Conservation (phyloP, 1,140 invertebrate species). For the Diorhabda sublineata region DNA sequence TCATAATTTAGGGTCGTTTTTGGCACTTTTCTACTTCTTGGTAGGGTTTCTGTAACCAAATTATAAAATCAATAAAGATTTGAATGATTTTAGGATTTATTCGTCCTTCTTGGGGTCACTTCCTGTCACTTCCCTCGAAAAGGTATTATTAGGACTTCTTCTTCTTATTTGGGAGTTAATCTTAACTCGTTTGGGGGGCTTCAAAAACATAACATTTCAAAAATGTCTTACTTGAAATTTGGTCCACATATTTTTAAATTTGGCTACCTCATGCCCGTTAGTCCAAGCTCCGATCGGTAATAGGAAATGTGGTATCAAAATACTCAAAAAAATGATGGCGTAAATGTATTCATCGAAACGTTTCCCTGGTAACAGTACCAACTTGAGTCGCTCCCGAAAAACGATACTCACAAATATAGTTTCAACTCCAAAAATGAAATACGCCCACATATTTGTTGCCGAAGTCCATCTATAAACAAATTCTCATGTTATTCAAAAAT, state of each 20-base stretch:
- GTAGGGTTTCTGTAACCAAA: no score
- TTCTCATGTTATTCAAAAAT: not conserved
- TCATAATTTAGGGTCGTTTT: no score
- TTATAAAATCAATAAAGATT: no score
- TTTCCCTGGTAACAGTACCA: conserved; percentile 52
- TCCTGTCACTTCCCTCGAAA: no score
- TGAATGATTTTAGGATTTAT: no score
- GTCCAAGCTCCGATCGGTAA: conserved; percentile 65
- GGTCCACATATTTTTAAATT: conserved; percentile 71
- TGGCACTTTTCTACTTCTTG: no score
- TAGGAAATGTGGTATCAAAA: conserved; percentile 64
- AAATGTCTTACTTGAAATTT: conserved; percentile 56
- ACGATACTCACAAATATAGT: conserved; percentile 43
- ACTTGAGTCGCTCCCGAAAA: conserved; percentile 41
- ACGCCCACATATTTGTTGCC: conserved; percentile 40
- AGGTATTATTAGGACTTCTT: no score
- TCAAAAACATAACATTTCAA: not conserved
- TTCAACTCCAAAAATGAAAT: conserved; percentile 39
- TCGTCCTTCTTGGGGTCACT: no score
- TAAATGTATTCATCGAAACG: conserved; percentile 67
- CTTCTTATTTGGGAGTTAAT: no score
- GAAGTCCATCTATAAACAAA: conserved; percentile 42
- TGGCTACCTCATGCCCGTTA: conserved; percentile 61
- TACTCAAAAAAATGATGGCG: conserved; percentile 64
- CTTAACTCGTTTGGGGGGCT: no score